A percentile compares a stretch with the other conserved stretches of the same genome.
These are phyloP conservation scores for Pogonocherus hispidulus DNA, from an alignment of 2,888 invertebrate genomes.

Conservation along the genomic window DNA sequence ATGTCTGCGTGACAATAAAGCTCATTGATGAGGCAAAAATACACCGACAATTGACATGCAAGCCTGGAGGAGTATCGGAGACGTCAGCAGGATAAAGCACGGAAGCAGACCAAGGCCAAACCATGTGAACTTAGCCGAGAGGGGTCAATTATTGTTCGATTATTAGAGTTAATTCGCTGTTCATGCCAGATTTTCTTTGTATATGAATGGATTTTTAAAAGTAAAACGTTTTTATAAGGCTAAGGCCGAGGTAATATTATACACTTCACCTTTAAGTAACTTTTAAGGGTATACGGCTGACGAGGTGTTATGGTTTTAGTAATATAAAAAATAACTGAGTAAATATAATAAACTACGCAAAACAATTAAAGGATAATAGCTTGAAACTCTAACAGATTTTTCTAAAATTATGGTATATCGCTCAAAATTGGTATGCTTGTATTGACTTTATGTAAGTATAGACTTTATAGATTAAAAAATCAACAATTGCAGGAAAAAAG, in stretches of 20 bases:
- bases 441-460: too few relatives aligned
- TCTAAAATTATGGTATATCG: too few relatives aligned
- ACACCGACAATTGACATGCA: conserved; percentile 49
- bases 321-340: too few relatives aligned
- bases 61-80: conserved; percentile 44
- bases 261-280: too few relatives aligned
- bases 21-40: conserved; percentile 46
- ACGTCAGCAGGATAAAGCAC: conserved; percentile 51
- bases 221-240: not conserved
- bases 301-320: too few relatives aligned
- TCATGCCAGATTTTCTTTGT: not conserved
- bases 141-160: conserved; percentile 33
- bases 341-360: too few relatives aligned
- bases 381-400: too few relatives aligned
- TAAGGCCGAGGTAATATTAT: not conserved
- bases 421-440: too few relatives aligned
- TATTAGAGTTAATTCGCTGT: not conserved
- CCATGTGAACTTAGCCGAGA: conserved; percentile 19
- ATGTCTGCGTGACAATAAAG: conserved; percentile 47
- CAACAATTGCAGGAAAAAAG: too few relatives aligned
- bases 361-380: too few relatives aligned
- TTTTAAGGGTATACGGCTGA: too few relatives aligned
- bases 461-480: too few relatives aligned
- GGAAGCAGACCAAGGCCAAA: conserved; percentile 40
- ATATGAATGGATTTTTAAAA: not conserved